Evolutionary conservation across 2,888 invertebrate species (phyloP), one percentile per base, ranked within the genome.

Genomic region (Noctua janthe): DNA sequence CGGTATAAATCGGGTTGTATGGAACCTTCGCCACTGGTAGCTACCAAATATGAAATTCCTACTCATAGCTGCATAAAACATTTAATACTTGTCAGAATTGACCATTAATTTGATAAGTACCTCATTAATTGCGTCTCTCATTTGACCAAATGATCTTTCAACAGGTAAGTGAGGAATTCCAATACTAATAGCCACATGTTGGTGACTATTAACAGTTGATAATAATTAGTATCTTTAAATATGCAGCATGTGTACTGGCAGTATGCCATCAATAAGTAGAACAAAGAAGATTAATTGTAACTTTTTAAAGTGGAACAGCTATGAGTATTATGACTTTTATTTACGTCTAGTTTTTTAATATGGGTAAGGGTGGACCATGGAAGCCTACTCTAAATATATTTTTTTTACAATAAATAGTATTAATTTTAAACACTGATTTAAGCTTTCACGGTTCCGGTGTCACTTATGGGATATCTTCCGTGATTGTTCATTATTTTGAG

Each of bases 221-320:
- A 77, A 54, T 70, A 54, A 66, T 82, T 70, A 56, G 59, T 47
- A 71, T 85, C 54, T 82, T 71, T 76, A 76, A 82, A 79, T 85
- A 85, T 64, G 43, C 39, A 64, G 10, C 86, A 82, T 78, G 73
- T 73, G 82, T 76, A 67, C 78, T 85, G 86, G 85, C 79, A 69
- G 11, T 15, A 15, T 76, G 86, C 85, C 83, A 85, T 71, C n/a
- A 43, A 62, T 51, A 84, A 76, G 20, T 76, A 64, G 67, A 76
- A 85, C 82, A 86, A 85, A 71, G 75, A 74, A 76, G 7, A 78
- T 54, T 0, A 35, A 64, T 39, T 73, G 20, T 56, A 23, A 15
- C 17, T 82, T 67, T 11, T 69, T 11, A 15, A 29, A 56, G n/a
- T 71, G 15, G 54, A 7, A 43, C 29, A 67, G n/a, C 43, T 49